These are phyloP conservation scores for Ianthella basta DNA, from an alignment of 37 sponge, comb jelly and placozoan genomes.

Conservation along the genomic window DNA sequence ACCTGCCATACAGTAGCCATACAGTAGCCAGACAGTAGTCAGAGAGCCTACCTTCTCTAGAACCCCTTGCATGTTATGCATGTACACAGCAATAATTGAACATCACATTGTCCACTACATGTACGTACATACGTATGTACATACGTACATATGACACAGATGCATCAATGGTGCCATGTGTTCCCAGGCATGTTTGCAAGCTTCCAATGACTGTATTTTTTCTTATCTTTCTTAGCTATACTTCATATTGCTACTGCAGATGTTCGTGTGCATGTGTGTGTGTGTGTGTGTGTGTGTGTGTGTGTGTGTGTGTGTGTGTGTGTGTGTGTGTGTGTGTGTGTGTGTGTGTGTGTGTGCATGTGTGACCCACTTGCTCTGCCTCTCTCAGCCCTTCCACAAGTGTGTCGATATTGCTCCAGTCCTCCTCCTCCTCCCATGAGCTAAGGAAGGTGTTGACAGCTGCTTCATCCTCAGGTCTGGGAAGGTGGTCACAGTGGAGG, in stretches of 20 bases:
- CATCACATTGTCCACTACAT: background rate
- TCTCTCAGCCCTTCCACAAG: conserved; percentile 25
- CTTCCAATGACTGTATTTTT: background rate
- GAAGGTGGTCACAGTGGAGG: conserved; percentile 62
- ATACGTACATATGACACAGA: background rate
- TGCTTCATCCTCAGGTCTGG: conserved; percentile 56
- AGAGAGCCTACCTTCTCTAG: no score
- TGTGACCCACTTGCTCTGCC: conserved; percentile 5
- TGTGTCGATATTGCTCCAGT: conserved; percentile 1
- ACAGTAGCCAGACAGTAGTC: no score
- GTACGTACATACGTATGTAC: background rate
- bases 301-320: no score
- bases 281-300: no score
- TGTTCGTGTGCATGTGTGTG: no score
- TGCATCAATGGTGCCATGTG: background rate
- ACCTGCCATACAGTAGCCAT: no score
- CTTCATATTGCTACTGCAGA: no score
- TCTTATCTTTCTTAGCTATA: background rate
- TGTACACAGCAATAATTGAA: background rate
- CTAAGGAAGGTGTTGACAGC: conserved; percentile 77
- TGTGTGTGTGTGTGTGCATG: background rate
- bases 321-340: background rate
- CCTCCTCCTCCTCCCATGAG: conserved; percentile 33
- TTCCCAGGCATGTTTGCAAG: background rate
- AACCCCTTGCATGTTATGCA: no score